A percentile compares a stretch with the other conserved stretches of the same genome.
phyloP scores from a whole-genome alignment of 2,797 vertebrate genomes.

The Chromis chromis region DNA sequence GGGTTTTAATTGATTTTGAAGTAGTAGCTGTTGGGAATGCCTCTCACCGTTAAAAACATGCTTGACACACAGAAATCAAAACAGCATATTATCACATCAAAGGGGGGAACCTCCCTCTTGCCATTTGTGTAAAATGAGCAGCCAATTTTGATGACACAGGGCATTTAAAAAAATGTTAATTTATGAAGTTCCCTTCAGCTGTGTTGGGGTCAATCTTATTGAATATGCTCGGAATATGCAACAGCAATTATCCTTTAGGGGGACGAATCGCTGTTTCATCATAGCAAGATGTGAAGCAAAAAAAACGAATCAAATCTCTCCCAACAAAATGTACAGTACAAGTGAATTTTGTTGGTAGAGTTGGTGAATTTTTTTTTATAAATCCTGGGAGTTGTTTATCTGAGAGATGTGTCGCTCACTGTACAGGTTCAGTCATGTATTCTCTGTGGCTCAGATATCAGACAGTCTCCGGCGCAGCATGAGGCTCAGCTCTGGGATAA shows the following conservation, averaged over 20 bases:
- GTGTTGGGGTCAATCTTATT: conserved; percentile 46
- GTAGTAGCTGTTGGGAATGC: conserved; percentile 77
- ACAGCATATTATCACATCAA: conserved; percentile 81
- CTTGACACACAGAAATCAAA: conserved; percentile 77
- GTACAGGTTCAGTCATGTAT: conserved; percentile 61
- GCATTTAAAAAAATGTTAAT: conserved; percentile 66
- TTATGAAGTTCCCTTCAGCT: conserved; percentile 49
- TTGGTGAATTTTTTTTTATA: conserved; percentile 4
- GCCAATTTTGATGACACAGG: conserved; percentile 67
- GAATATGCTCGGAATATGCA: conserved; percentile 20
- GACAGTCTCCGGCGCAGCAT: conserved; percentile 66
- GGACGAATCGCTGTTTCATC: conserved; percentile 15
- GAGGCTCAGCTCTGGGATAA: conserved; percentile 61
- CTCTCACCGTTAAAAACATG: conserved; percentile 71
- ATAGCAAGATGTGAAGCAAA: background rate
- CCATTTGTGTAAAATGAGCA: conserved; percentile 63
- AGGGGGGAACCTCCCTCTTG: conserved; percentile 59
- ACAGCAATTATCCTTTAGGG: conserved; percentile 15
- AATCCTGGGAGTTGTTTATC: conserved; percentile 51
- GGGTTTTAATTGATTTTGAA: conserved; percentile 78
- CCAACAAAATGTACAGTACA: background rate
- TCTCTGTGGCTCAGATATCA: conserved; percentile 57
- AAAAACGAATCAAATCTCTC: conserved; percentile 26
- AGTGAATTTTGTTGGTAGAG: conserved; percentile 21
- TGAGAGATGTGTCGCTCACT: conserved; percentile 44